Base-by-base conservation (phyloP, 2,888 invertebrate species). In the Heliconius erato region DNA sequence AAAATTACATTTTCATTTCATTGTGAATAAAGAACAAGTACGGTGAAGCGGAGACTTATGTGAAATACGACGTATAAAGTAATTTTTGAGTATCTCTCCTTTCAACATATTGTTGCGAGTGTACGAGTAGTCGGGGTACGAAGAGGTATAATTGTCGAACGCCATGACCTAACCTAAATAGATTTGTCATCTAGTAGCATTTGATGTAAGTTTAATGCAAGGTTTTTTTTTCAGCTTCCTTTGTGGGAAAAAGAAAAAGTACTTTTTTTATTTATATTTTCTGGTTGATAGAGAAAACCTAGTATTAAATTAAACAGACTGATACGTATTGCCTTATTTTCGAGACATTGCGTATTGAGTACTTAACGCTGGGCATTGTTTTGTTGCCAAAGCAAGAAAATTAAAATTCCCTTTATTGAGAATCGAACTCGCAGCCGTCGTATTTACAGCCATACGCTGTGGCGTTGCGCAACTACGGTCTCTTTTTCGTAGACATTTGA, bases 81-180 rank as follows among this genome's bases (percentile, higher is more conserved):
- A 76, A 54, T 74, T 74, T 74, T 76, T 35, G 59, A 76, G 74
- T 76, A 35, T 76, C 23, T 59, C 74, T 35, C 35, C 74, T 74
- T 74, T 32, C 28, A 74, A 54, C 74, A 74, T 74, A 28, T 71
- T 71, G 71, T 71, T 71, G 71, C 26, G 71, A 44, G 59, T 59
- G 16, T 32, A 19, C 14, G 32, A 32, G 32, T 23, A 23, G 54
- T 9, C 44, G 2, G 44, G 35, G 74, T 7, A 32, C 35, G 32
- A 28, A 76, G 59, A 32, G 59, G 59, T 3, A 59, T 76, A 76
- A 76, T 76, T 76, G 74, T 76, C 59, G 35, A 35, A 76, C 59
- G 32, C 71, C 59, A 59, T 76, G 74, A 76, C 74, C 74, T 76
- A 76, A 76, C 74, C 74, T 76, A 59, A 32, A 76, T 76, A 76